Evolutionary conservation across 2,113 vertebrate genomes (phyloP), one percentile per base, ranked within the genome.

Genomic region (Python bivittatus): DNA sequence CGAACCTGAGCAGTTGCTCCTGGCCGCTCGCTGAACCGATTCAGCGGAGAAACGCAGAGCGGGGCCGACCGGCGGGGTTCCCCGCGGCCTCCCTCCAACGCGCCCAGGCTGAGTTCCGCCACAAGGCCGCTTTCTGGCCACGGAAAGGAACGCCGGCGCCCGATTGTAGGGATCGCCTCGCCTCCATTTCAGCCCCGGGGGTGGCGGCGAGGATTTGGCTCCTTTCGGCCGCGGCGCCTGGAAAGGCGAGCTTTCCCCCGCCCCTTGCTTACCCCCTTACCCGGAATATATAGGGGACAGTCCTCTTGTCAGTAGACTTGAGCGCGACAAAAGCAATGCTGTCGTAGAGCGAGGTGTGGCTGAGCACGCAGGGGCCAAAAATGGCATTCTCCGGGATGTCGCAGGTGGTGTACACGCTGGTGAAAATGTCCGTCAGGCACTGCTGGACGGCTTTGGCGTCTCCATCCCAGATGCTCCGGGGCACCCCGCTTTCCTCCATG

Each of bases 281-380:
- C 98, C 99, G 97, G 96, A 99, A 99, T 86, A 99, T 99, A 33
- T 99, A 99, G 25, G 99, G 99, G 0, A 99, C 99, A 0, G 99
- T 99, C 95, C 99, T 98, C 91, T 99, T 99, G 98, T 99, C 99
- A 0, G 99, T 99, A 96, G 99, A 98, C 91, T 99, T 99, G 4
- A 99, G 99, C 0, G 99, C 99, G 64, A 99, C 97, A 97, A 99
- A 99, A 90, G 99, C 99, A 94, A 99, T 99, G 97, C 99, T 99
- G 98, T 99, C 99, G 2, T 99, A 99, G 53, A 99, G 95, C 5
- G 99, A 99, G 72, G 99, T 99, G 97, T 99, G 99, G 97, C 99
- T 99, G 96, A 99, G 95, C 86, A 99, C 98, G 44, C 99, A 99
- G 25, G 99, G 99, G 25, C 99, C 99, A 52, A 99, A 99, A 85